Evolutionary conservation across 2,888 invertebrate species (phyloP), one percentile per base, ranked within the genome.

Genomic region (Synergus japonicus): DNA sequence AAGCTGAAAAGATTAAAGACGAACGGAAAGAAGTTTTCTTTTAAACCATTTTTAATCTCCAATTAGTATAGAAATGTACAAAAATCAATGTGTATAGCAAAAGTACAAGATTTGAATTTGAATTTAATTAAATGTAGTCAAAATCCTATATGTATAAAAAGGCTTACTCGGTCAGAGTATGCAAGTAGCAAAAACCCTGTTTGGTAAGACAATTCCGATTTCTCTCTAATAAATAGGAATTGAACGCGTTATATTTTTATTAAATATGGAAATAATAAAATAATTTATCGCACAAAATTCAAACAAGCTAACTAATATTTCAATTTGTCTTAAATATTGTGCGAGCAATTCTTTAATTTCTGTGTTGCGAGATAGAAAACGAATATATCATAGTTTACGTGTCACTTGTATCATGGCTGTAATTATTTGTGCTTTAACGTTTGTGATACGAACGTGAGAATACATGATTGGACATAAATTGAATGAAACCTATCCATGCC

Each of bases 321-420:
- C 54, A 54, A 54, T n/a, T 54, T n/a, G 54, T n/a, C 54, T 54
- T 69, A 22, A 69, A 69, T 29, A 29, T 69, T 54, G 54, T 12
- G 41, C 8, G 54, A 37, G 37, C 9, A 54, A 54, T 37, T 37
- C 54, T 54, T 37, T 54, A 54, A 54, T 73, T 73, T 73, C n/a
- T 29, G 37, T 49, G 37, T 49, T 73, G 73, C 15, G 29, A 15
- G 49, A n/a, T 73, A n/a, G n/a, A 37, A 54, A 54, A 54, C 49
- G 54, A 49, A 12, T 54, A 73, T 73, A 54, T 73, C 73, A 54
- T 73, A 73, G 54, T 41, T 73, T 54, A 54, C 54, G 54, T 54
- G 37, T 54, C 37, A 73, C 54, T 73, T 54, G 54, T 41, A 73
- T 73, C 54, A 54, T 37, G 54, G 54, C 54, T 73, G 54, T 73